Conservation (phyloP, 2,888 invertebrate genomes). For the Clistopyga incitator region DNA sequence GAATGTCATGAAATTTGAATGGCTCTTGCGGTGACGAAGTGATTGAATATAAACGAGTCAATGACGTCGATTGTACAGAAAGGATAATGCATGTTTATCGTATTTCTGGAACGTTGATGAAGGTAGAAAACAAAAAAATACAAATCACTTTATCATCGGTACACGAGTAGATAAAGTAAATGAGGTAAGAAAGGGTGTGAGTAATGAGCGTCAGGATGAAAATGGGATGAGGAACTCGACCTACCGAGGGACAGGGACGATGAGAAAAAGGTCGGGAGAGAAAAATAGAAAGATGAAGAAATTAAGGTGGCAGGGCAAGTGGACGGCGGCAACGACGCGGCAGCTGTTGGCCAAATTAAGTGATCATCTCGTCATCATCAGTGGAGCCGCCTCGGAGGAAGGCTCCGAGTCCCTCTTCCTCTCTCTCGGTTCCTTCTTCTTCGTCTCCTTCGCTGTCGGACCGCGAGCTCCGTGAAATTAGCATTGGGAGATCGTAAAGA, state of each 20-base stretch:
- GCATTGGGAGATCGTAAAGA: conserved; percentile 83
- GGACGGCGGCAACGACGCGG: conserved; percentile 76
- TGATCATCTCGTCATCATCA: conserved; percentile 84
- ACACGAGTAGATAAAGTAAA: conserved; percentile 12
- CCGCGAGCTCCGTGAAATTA: conserved; percentile 83
- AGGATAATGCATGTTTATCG: too few species aligned
- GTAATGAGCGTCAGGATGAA: conserved; percentile 7
- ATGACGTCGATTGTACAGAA: neutral
- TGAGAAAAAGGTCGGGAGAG: conserved; percentile 39
- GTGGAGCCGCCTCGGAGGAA: conserved; percentile 80
- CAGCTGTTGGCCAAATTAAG: conserved; percentile 84
- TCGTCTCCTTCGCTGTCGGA: conserved; percentile 57
- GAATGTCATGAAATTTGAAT: too few species aligned
- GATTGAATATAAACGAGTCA: too few species aligned
- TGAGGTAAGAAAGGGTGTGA: neutral
- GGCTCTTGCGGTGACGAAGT: too few species aligned
- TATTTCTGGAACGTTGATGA: neutral
- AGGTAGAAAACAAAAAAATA: neutral
- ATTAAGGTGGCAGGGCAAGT: conserved; percentile 67
- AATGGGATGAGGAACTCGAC: conserved; percentile 14
- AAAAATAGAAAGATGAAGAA: conserved; percentile 68
- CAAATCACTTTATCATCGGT: conserved; percentile 24
- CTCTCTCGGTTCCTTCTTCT: conserved; percentile 42
- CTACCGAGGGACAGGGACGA: conserved; percentile 47
- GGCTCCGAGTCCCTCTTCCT: conserved; percentile 50